Evolutionary conservation across 2,113 vertebrate species (phyloP).

Genomic region (Amblyopsis rosae): DNA sequence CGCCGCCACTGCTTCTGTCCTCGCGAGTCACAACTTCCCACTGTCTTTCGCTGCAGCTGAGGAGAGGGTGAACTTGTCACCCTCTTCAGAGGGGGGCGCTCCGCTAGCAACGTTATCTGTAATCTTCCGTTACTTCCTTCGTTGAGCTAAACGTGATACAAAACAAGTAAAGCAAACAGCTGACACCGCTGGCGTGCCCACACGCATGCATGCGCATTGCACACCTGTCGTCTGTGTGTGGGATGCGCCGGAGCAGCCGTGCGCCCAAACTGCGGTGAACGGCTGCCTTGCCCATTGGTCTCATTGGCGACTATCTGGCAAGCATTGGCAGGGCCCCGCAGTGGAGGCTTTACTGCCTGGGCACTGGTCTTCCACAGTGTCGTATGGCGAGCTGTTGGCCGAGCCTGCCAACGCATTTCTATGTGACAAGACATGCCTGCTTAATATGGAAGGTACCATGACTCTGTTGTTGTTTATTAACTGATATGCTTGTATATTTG

Average conservation of each 20-base stretch:
- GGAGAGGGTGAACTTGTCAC: slow-evolving; percentile 31
- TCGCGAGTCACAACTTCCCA: slow-evolving; percentile 34
- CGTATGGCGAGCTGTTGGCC: slow-evolving; percentile 60
- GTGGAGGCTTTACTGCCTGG: slow-evolving; percentile 59
- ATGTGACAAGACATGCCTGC: slow-evolving; percentile 50
- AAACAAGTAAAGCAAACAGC: neutral
- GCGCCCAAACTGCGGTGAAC: slow-evolving; percentile 49
- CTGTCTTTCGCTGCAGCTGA: too few species aligned
- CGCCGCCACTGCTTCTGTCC: slow-evolving; percentile 35
- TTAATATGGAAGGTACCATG: slow-evolving; percentile 21
- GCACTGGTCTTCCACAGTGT: slow-evolving; percentile 51
- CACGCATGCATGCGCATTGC: slow-evolving; percentile 3
- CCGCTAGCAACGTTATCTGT: neutral
- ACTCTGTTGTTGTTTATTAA: slow-evolving; percentile 41
- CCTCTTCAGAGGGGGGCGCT: slow-evolving; percentile 3
- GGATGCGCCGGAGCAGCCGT: slow-evolving; percentile 69
- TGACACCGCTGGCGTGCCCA: slow-evolving; percentile 28
- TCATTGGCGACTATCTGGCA: slow-evolving; percentile 65
- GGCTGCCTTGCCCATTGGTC: slow-evolving; percentile 62
- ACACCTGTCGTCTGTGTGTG: slow-evolving; percentile 61
- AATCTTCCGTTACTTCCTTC: slow-evolving; percentile 20
- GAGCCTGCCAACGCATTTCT: slow-evolving; percentile 53
- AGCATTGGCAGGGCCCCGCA: slow-evolving; percentile 57
- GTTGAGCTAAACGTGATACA: neutral
- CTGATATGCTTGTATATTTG: slow-evolving; percentile 55